Evolutionary conservation across 1,140 invertebrate genomes (phyloP), one percentile per base, ranked within the genome.

Genomic region (Drosophila rufa): DNA sequence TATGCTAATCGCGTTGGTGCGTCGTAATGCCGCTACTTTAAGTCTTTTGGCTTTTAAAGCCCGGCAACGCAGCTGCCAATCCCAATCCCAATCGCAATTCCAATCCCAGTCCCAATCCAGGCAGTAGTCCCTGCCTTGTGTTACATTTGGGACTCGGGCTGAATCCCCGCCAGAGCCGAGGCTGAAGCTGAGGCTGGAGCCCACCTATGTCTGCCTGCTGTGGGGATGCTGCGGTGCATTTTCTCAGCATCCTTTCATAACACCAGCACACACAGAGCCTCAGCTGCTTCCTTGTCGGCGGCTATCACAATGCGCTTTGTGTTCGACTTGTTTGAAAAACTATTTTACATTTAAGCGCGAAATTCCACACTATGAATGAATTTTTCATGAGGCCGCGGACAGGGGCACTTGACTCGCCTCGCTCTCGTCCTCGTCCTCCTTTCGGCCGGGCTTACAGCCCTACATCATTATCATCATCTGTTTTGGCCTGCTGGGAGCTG

Each of bases 361-460:
- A 91, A 91, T 91, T 91, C 89, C 89, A 91, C 89, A 91, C 89
- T 91, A 91, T 89, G 89, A 91, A 91, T 91, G 89, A 91, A 91
- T 91, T 91, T 91, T 91, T 91, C 89, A 91, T 91, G 89, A 91
- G 85, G 67, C 59, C 47, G 50, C 45, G 59, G 60, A 46, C 61
- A 58, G 62, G 59, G 59, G 66, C 69, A 73, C 76, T 65, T 79
- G 69, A 51, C 58, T 56, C 40, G 65, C 14, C 61, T 40, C 59
- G 25, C 40, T 33, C 19, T 30, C 40, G 47, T 36, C 17, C 43
- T 33, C 30, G 22, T 57, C 15, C 15, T 19, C 30, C 36, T 14
- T 38, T 38, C 4, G 36, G 30, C 14, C 17, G 19, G 15, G 15
- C 7, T 38, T 55, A 48, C 25, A 46, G 65, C 46, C 75, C 53